A percentile compares a stretch with the other conserved stretches of the same genome.
phyloP scores from a whole-genome alignment of 2,113 vertebrate species.

The Lepisosteus oculatus region DNA sequence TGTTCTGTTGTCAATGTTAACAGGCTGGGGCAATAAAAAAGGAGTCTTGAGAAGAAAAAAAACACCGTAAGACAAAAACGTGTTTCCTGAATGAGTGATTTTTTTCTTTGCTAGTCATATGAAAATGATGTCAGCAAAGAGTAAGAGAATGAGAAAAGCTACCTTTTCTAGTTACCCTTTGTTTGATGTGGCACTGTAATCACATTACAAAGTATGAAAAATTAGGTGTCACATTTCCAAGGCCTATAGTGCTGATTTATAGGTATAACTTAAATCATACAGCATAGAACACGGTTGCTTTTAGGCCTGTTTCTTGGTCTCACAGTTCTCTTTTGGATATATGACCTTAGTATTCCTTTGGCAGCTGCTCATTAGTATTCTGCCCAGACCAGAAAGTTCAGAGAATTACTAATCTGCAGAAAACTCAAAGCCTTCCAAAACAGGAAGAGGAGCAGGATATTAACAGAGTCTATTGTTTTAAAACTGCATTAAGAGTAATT shows the following conservation, averaged over 20 bases:
- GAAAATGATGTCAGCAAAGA: not conserved
- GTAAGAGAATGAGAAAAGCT: constrained; percentile 1
- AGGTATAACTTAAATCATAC: not conserved
- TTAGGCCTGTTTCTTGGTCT: not conserved
- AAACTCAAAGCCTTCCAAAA: not conserved
- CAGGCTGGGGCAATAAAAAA: too few species aligned
- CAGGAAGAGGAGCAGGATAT: not conserved
- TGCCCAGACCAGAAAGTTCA: not conserved
- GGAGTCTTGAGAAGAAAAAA: too few species aligned
- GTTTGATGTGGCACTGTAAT: not conserved
- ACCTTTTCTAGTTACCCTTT: not conserved
- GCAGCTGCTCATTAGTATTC: not conserved
- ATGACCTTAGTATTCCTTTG: too few species aligned
- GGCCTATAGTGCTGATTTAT: not conserved
- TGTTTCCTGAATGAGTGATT: too few species aligned
- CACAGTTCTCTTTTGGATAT: not conserved
- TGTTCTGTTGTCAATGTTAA: too few species aligned
- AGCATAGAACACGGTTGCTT: not conserved
- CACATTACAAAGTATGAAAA: not conserved
- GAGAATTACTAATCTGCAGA: not conserved
- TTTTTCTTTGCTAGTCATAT: too few species aligned
- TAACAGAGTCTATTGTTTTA: too few species aligned
- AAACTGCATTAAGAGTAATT: too few species aligned
- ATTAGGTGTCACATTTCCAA: not conserved
- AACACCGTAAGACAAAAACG: too few species aligned